A percentile compares a stretch with the other conserved stretches of the same genome.
These are phyloP conservation scores for Callipepla squamata DNA, from an alignment of 2,113 vertebrate species.

Conservation along the genomic window DNA sequence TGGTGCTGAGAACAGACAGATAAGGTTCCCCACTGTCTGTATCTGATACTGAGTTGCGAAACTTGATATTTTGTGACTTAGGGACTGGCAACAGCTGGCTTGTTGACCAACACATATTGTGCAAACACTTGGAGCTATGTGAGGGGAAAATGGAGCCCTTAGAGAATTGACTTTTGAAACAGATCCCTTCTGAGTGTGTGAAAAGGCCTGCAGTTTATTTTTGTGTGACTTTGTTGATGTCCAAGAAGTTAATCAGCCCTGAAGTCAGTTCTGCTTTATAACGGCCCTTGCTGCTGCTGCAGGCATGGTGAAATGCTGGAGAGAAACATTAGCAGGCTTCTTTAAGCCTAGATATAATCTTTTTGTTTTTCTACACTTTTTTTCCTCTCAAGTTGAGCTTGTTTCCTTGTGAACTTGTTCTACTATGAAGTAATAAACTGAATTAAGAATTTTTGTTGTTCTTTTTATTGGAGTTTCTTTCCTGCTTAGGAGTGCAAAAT, in stretches of 20 bases:
- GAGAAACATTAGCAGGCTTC: not conserved
- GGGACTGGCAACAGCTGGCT: not conserved
- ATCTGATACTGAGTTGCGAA: not conserved
- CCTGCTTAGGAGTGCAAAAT: not conserved
- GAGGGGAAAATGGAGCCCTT: not conserved
- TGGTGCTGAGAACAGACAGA: not conserved
- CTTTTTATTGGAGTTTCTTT: not conserved
- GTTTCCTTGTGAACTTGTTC: not conserved
- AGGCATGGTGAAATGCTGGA: not conserved
- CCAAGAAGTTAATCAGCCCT: not conserved
- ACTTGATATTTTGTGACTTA: not conserved
- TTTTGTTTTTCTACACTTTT: not conserved
- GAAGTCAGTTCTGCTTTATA: not conserved
- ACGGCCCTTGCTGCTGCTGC: not conserved
- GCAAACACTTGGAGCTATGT: not conserved
- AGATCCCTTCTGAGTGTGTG: not conserved
- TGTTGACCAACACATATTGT: not conserved
- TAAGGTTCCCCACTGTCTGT: not conserved
- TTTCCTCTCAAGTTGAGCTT: not conserved
- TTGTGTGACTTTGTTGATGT: not conserved
- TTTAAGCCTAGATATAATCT: not conserved
- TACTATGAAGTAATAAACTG: not conserved
- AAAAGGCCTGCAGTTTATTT: not conserved
- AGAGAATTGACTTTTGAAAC: not conserved
- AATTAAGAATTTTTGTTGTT: too few species aligned